Evolutionary conservation across 2,113 vertebrate species (phyloP).

Genomic region (Microtus oregoni): DNA sequence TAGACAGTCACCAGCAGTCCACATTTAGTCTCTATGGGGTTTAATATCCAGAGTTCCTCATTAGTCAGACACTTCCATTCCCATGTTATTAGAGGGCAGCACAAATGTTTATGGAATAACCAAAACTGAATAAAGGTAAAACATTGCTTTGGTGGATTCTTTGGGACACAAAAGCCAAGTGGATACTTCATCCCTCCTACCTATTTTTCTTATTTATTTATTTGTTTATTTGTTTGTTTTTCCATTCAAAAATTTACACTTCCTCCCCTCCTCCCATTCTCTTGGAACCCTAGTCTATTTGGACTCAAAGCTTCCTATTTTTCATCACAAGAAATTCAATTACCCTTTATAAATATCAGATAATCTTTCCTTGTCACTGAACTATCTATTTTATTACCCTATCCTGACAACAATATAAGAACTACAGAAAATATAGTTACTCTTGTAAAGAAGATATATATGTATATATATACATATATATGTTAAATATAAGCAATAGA

Average conservation of each 20-base stretch:
- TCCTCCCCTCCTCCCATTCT: too few species aligned
- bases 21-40: not conserved
- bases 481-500: not conserved
- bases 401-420: not conserved
- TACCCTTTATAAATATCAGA: not conserved
- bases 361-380: not conserved
- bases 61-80: not conserved
- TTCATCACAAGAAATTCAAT: not conserved
- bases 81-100: not conserved
- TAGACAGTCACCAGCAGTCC: not conserved
- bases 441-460: not conserved
- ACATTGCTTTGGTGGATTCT: not conserved
- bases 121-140: not conserved
- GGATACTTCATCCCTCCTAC: not conserved
- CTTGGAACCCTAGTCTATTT: too few species aligned
- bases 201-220: not conserved
- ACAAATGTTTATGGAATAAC: not conserved
- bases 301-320: not conserved
- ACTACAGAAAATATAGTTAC: not conserved
- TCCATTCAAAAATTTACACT: too few species aligned
- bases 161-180: not conserved
- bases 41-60: not conserved
- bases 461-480: too few species aligned
- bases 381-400: not conserved
- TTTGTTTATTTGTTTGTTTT: too few species aligned